Evolutionary conservation across 2,113 vertebrate genomes (phyloP), one percentile per base, ranked within the genome.

Genomic region (Tachuris rubrigastra): DNA sequence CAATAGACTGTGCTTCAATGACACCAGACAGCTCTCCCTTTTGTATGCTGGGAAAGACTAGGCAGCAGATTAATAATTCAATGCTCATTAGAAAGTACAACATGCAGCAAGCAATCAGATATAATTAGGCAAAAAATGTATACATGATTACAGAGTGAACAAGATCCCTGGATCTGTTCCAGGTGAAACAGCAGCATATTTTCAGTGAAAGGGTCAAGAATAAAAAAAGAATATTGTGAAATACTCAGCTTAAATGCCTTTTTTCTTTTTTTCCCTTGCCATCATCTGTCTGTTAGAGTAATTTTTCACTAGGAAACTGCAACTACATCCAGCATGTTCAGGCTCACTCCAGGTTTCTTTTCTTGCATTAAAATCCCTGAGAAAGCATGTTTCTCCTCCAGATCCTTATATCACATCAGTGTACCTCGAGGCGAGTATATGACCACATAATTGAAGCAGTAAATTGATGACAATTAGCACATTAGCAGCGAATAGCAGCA

Each of bases 391-490:
- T 77, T 87, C 68, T 78, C 85, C 49, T 92, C 62, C 37, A n/a
- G 21, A 81, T 73, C n/a, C 79, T 80, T 56, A 63, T 73, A 53
- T 78, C 71, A 81, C 77, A 88, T 53, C 46, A 5, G 69, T 7
- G 12, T 39, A 91, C 73, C 94, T 93, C 74, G 31, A 96, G 90
- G 95, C 94, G 74, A 96, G 46, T 56, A 59, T 95, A 91, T 94
- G 93, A 58, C 87, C 97, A 97, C 63, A 24, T 87, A 96, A 97
- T 93, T 97, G 94, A 75, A 91, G 77, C 71, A 86, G 87, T 96
- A 96, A 96, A 96, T 94, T 94, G 93, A 94, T 93, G 90, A 89
- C 96, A 97, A 92, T 98, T 95, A 97, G 91, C 85, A 47, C 83
- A 93, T 95, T 97, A 94, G 85, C 79, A 85, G 80, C 84, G 85